These are phyloP conservation scores for Microctonus brassicae DNA, from an alignment of 2,888 invertebrate genomes.

Conservation along the genomic window DNA sequence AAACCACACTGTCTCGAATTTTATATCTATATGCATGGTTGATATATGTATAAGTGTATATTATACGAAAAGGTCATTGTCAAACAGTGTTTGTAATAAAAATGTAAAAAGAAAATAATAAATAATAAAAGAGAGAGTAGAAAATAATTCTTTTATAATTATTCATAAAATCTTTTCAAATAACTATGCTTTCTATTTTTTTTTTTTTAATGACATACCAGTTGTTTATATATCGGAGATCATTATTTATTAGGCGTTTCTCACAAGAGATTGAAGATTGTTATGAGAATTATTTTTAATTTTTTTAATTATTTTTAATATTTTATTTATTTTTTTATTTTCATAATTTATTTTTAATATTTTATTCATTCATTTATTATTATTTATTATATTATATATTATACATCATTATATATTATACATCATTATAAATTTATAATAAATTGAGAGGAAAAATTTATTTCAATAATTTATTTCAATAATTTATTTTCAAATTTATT, in stretches of 20 bases:
- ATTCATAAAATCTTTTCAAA: background rate
- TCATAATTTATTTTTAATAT: too few relatives aligned
- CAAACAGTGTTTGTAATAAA: background rate
- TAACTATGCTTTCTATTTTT: background rate
- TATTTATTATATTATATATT: too few relatives aligned
- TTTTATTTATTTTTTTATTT: too few relatives aligned
- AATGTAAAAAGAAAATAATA: background rate
- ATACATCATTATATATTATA: too few relatives aligned
- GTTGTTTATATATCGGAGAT: too few relatives aligned
- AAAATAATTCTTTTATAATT: background rate
- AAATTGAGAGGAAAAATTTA: slow-evolving; percentile 19
- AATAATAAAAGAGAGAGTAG: background rate
- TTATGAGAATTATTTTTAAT: too few relatives aligned
- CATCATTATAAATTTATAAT: too few relatives aligned
- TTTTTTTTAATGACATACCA: background rate
- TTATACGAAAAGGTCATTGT: slow-evolving; percentile 24
- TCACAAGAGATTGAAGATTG: too few relatives aligned
- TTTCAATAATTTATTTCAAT: slow-evolving; percentile 27
- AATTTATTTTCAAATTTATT: background rate
- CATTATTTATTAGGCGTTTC: too few relatives aligned
- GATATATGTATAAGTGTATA: slow-evolving; percentile 28
- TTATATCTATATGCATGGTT: slow-evolving; percentile 29
- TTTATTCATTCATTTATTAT: too few relatives aligned
- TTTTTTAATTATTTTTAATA: too few relatives aligned
- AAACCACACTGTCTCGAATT: slow-evolving; percentile 63